Evolutionary conservation across 2,888 invertebrate genomes (phyloP), one percentile per base, ranked within the genome.

Genomic region (Ichneumoninae sp.): DNA sequence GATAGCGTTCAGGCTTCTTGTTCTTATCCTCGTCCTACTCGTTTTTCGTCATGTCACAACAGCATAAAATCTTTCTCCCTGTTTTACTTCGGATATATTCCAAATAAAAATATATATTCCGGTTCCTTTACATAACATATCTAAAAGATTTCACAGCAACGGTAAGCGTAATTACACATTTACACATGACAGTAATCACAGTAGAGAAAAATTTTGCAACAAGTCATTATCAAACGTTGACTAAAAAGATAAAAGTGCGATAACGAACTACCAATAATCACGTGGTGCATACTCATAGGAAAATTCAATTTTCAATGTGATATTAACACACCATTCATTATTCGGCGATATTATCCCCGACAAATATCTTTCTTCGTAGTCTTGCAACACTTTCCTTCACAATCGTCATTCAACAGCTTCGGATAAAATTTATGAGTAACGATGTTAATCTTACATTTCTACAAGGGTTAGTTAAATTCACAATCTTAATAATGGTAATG

Each of bases 271-370:
- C 7, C 57, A 33, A 60, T 33, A 60, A 60, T 60, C 60, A 60
- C 30, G 30, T 60, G 3, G 26, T 57, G 13, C 44, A 44, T 30
- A 26, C 5, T 26, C 16, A 10, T 26, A 30, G 22, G 16, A 60
- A 60, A 60, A 60, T 60, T 33, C 26, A 60, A 60, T 60, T 60
- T 52, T 60, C 30, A 60, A 60, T 6, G 4, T 33, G 33, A 60
- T 16, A 33, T 52, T 16, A 60, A 60, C 16, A 19, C 7, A 52
- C 52, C 52, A 52, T 19, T 19, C 6, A 19, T 33, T 13, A 30
- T 60, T 30, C 30, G 26, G 13, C 44, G 13, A 44, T 44, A 13
- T 44, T 44, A 44, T 44, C 3, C 10, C 44, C 10, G 13, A 44
- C 13, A 44, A 13, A 44, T 13, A 13, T 19, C 19, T 57, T 57